Percentiles rank a stretch among this genome's conserved stretches.
Evolutionary conservation across 1,140 invertebrate genomes (phyloP).

Genomic region (Caenorhabditis tropicalis): DNA sequence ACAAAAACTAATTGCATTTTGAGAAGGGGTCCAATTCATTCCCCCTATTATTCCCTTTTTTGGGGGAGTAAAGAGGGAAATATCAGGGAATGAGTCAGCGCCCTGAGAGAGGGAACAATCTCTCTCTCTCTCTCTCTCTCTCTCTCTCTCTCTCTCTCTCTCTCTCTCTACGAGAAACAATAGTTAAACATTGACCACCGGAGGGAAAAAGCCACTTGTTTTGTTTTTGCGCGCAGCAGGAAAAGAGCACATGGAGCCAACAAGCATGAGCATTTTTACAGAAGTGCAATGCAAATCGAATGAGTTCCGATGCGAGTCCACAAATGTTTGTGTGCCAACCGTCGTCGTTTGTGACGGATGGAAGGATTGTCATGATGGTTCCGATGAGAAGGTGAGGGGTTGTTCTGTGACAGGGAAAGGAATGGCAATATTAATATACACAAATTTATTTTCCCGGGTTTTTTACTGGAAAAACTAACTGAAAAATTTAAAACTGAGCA

Average conservation of each 20-base stretch:
- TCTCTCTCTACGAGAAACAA: constrained; percentile 2
- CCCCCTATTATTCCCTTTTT: too few species aligned
- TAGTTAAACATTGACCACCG: constrained; percentile 23
- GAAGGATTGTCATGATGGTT: constrained; percentile 82
- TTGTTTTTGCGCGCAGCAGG: neutral
- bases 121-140: neutral
- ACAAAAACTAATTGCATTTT: neutral
- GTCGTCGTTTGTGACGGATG: constrained; percentile 80
- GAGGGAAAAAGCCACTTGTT: neutral
- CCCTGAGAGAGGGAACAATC: too few species aligned
- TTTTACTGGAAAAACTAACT: too few species aligned
- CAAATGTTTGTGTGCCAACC: constrained; percentile 80
- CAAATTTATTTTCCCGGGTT: too few species aligned
- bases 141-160: too few species aligned
- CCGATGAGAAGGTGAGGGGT: constrained; percentile 78
- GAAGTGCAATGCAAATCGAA: constrained; percentile 51
- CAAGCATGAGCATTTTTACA: constrained; percentile 19
- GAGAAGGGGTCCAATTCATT: neutral
- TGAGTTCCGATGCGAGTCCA: constrained; percentile 81
- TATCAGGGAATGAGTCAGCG: too few species aligned
- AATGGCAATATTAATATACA: too few species aligned
- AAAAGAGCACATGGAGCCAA: neutral
- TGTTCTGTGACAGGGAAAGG: neutral
- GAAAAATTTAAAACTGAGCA: too few species aligned
- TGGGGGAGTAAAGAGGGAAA: too few species aligned